Evolutionary conservation across 2,797 vertebrate species (phyloP).

Genomic region (Pseudocheirus occidentalis): DNA sequence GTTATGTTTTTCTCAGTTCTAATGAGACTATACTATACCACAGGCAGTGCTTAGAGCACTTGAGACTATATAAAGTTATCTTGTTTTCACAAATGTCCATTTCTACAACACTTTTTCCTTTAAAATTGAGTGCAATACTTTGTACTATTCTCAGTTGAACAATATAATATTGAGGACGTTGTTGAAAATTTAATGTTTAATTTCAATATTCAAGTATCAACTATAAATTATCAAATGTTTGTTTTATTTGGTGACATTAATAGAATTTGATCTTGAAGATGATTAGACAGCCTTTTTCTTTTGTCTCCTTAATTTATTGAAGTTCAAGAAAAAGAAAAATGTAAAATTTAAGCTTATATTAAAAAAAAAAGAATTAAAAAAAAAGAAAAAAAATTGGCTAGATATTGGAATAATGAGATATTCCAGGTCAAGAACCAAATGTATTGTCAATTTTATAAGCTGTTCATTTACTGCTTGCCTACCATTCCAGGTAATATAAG

Average conservation of each 20-base stretch:
- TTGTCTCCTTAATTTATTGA: constrained; percentile 12
- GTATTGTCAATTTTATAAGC: constrained; percentile 9
- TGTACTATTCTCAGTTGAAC: not conserved
- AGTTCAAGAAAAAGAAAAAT: constrained; percentile 31
- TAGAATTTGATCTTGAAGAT: constrained; percentile 38
- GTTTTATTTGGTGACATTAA: constrained; percentile 37
- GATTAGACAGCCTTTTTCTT: constrained; percentile 16
- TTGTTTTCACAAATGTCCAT: not conserved
- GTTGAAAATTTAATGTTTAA: constrained; percentile 16
- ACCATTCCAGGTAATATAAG: not conserved
- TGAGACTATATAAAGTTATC: constrained; percentile 10
- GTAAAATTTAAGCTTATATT: constrained; percentile 10
- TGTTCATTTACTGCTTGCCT: constrained; percentile 25
- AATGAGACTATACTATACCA: not conserved
- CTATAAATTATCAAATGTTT: constrained; percentile 1
- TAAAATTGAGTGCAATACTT: not conserved
- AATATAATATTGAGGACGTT: not conserved
- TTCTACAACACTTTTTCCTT: not conserved
- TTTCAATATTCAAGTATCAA: constrained; percentile 21
- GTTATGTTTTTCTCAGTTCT: constrained; percentile 7
- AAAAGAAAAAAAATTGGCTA: not conserved
- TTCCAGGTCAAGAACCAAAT: constrained; percentile 20
- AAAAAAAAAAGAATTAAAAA: not conserved
- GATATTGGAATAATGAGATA: not conserved
- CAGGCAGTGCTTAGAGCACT: not conserved